Conservation (phyloP, 2,888 invertebrate species). For the Hypsopygia costalis region DNA sequence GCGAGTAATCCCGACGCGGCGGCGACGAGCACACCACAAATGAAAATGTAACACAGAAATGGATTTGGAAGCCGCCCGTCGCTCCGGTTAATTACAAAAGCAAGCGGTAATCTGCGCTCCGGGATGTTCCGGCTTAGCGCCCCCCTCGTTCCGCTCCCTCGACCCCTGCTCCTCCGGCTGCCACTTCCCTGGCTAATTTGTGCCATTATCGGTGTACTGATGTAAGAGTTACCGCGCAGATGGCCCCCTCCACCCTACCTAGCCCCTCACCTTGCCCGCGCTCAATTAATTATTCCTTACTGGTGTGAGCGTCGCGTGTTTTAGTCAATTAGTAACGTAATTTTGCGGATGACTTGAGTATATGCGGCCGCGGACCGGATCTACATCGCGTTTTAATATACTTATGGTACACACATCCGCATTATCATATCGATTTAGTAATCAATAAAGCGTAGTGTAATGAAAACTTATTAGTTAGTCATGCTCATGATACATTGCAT, state of each 20-base stretch:
- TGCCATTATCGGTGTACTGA: constrained; percentile 81
- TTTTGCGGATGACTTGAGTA: constrained; percentile 79
- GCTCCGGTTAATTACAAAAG: constrained; percentile 81
- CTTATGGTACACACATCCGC: constrained; percentile 24
- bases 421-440: neutral
- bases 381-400: constrained; percentile 48
- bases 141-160: constrained; percentile 43
- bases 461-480: neutral
- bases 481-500: constrained; percentile 32
- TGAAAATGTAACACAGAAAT: constrained; percentile 81
- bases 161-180: constrained; percentile 47
- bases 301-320: constrained; percentile 80
- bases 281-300: constrained; percentile 79
- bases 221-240: constrained; percentile 80
- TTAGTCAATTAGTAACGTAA: constrained; percentile 81
- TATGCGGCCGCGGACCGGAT: constrained; percentile 62
- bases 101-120: constrained; percentile 81
- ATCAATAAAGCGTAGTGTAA: no score
- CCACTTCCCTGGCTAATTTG: constrained; percentile 79
- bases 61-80: constrained; percentile 80
- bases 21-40: constrained; percentile 70
- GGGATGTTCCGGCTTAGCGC: constrained; percentile 80
- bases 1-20: constrained; percentile 59
- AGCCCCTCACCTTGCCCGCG: constrained; percentile 55
- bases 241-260: constrained; percentile 49